Base-by-base conservation (phyloP, 2,797 vertebrate species). In the Crocodylus rhombifer region DNA sequence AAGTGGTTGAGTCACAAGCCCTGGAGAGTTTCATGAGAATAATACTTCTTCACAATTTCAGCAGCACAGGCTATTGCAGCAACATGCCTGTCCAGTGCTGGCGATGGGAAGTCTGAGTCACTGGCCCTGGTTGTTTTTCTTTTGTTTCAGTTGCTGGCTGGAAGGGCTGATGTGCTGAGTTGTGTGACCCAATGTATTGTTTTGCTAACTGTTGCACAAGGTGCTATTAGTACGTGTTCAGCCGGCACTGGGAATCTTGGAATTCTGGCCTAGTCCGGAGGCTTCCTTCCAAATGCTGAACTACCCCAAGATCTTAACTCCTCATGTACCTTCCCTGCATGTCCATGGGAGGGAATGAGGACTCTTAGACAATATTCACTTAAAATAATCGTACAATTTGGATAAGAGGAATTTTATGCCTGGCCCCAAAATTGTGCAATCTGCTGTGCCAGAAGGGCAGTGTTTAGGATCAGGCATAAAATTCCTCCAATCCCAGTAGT, bases 81-180 rank as follows among this genome's bases (percentile, higher is more conserved):
- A 95, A 89, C 89, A 94, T 79, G 17, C 76, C 87, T 96, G 84
- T 78, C 85, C 69, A 42, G 69, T 94, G 93, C 30, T 5, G 80
- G 78, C 58, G 0, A 0, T 91, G 94, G 94, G 93, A 92, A 90
- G 60, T 95, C 94, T 95, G 94, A 95, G 90, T 96, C 95, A 96
- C 94, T 56, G 58, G 92, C 64, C 94, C 92, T 93, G 93, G 88
- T 90, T 95, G 94, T 95, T 95, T 95, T 92, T 87, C 83, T 60
- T 88, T 91, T 86, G 73, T 89, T 91, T 76, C 1, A 69, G 82
- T 86, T 87, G 89, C 82, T 77, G 86, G 15, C 82, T 88, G 30
- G 51, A 78, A 94, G 93, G 30, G 23, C 82, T 83, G 56, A 77
- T 77, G 30, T 76, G 79, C 73, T 86, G 93, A 83, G 73, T 83